Conservation (phyloP, 2,113 vertebrate species). For the Danionella cerebrum region DNA sequence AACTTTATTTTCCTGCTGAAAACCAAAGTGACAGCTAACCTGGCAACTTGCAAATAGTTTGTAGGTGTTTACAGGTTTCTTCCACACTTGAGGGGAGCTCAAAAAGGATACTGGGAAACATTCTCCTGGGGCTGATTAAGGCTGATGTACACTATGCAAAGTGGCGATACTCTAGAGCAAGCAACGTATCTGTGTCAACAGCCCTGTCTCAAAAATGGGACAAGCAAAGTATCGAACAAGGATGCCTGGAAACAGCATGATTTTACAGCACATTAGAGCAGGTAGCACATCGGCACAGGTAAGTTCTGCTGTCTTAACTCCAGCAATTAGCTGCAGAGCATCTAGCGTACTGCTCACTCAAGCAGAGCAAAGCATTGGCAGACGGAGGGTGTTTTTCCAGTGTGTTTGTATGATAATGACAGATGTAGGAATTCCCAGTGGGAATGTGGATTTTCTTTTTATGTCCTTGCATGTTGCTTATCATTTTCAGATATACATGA, state of each 20-base stretch:
- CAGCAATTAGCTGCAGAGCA: constrained; percentile 62
- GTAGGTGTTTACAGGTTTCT: constrained; percentile 1
- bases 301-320: constrained; percentile 55
- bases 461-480: constrained; percentile 2
- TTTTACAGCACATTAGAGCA: constrained; percentile 61
- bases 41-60: constrained; percentile 9
- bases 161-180: background rate
- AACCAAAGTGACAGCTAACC: background rate
- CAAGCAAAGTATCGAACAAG: constrained; percentile 14
- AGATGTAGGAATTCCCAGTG: constrained; percentile 21
- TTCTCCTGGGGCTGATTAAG: constrained; percentile 34
- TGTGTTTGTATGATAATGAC: background rate
- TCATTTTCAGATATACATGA: background rate
- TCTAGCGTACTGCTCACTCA: constrained; percentile 62
- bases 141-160: constrained; percentile 20
- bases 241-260: constrained; percentile 22
- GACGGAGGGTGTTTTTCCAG: constrained; percentile 19
- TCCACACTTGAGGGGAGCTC: background rate
- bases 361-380: constrained; percentile 57
- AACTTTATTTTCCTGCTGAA: background rate
- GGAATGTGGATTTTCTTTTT: background rate
- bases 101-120: background rate
- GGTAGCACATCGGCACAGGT: constrained; percentile 50
- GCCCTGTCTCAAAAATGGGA: background rate
- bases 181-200: constrained; percentile 16